These are phyloP conservation scores for Lasioglossum baleicum DNA, from an alignment of 1,140 invertebrate genomes.

Conservation along the genomic window DNA sequence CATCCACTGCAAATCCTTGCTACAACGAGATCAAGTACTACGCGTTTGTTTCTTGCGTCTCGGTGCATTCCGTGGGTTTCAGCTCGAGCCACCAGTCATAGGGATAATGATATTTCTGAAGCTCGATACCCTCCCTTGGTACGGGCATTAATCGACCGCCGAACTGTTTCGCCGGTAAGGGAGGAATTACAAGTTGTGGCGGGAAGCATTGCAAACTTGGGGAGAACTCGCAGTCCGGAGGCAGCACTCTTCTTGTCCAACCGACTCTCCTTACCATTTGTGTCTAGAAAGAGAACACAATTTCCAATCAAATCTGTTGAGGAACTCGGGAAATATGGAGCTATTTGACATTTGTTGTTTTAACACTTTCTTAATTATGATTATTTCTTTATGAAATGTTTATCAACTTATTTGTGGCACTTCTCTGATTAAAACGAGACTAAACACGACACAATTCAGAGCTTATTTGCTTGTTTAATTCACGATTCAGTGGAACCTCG, in stretches of 20 bases:
- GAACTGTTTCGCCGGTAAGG: slow-evolving; percentile 80
- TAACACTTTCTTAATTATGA: too few relatives aligned
- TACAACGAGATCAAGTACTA: slow-evolving; percentile 35
- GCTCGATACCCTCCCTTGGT: slow-evolving; percentile 82
- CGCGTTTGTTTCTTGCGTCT: slow-evolving; percentile 56
- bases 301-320: background rate
- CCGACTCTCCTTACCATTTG: slow-evolving; percentile 81
- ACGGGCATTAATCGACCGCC: slow-evolving; percentile 79
- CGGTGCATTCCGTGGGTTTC: slow-evolving; percentile 79
- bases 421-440: too few relatives aligned
- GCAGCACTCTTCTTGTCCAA: slow-evolving; percentile 81
- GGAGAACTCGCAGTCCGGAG: slow-evolving; percentile 81
- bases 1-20: background rate
- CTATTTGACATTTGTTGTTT: too few relatives aligned
- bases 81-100: slow-evolving; percentile 83
- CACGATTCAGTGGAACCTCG: too few relatives aligned
- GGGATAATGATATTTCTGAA: slow-evolving; percentile 84
- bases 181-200: slow-evolving; percentile 78
- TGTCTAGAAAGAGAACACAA: slow-evolving; percentile 62
- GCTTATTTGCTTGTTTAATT: too few relatives aligned
- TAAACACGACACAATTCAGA: too few relatives aligned
- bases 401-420: too few relatives aligned
- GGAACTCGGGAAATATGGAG: too few relatives aligned
- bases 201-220: slow-evolving; percentile 82
- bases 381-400: too few relatives aligned